Evolutionary conservation across 2,888 invertebrate genomes (phyloP).

Genomic region (Choreutis nemorana): DNA sequence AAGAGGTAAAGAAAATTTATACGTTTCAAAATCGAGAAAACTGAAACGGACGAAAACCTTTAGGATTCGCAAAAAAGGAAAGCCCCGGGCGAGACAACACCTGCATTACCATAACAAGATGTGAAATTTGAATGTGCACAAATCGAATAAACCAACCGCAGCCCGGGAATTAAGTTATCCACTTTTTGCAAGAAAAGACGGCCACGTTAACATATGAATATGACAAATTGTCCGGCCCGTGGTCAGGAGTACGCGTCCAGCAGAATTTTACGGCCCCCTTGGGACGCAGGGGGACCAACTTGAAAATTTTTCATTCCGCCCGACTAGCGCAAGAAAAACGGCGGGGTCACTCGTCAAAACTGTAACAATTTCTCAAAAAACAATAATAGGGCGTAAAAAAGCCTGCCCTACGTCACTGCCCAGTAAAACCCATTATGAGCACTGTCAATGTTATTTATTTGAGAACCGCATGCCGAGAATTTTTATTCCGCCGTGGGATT

Average conservation of each 20-base stretch:
- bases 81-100: conserved; percentile 52
- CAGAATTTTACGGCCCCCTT: conserved; percentile 61
- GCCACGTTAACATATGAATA: conserved; percentile 67
- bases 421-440: conserved; percentile 50
- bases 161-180: conserved; percentile 59
- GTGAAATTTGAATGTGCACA: conserved; percentile 62
- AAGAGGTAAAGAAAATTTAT: too few relatives aligned
- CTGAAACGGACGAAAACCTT: neutral
- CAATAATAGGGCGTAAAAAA: conserved; percentile 61
- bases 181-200: conserved; percentile 66
- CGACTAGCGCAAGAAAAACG: conserved; percentile 57
- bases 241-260: conserved; percentile 46
- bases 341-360: conserved; percentile 64
- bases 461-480: conserved; percentile 51
- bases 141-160: conserved; percentile 54
- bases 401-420: conserved; percentile 34
- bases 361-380: conserved; percentile 66
- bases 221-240: conserved; percentile 63
- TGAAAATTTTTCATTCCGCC: conserved; percentile 65
- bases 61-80: too few relatives aligned
- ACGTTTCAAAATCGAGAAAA: conserved; percentile 3
- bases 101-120: conserved; percentile 64
- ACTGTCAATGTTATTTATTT: conserved; percentile 66
- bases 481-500: conserved; percentile 59
- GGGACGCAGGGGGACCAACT: conserved; percentile 56